Evolutionary conservation across 1,140 invertebrate species (phyloP).

Genomic region (Monomorium pharaonis): DNA sequence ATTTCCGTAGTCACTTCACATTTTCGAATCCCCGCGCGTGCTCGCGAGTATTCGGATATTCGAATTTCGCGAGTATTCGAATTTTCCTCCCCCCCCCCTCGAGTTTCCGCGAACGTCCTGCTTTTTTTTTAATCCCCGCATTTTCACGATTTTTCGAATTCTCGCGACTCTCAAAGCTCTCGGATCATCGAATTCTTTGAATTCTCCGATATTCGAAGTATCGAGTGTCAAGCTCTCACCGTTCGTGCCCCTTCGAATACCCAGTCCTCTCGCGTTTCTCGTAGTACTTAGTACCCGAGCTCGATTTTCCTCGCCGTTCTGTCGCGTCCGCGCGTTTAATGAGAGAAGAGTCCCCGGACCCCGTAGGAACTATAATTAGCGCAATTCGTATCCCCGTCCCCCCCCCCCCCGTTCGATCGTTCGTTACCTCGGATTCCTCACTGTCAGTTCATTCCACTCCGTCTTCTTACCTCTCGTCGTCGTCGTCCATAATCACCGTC

Average conservation of each 20-base stretch:
- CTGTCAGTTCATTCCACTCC: background rate
- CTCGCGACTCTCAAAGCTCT: background rate
- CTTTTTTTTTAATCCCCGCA: no score
- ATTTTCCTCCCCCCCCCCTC: no score
- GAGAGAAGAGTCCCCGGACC: background rate
- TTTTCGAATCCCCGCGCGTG: background rate
- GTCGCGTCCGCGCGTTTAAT: background rate
- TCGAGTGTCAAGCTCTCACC: no score
- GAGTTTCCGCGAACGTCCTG: no score
- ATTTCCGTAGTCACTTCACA: background rate
- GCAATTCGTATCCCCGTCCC: no score
- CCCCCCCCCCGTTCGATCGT: background rate
- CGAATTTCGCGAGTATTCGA: no score
- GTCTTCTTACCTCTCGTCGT: background rate
- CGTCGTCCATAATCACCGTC: background rate
- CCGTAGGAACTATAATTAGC: conserved; percentile 39
- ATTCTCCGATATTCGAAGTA: background rate
- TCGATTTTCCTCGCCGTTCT: background rate
- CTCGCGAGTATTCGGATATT: no score
- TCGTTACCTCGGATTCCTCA: background rate
- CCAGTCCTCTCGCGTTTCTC: background rate
- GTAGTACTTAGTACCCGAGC: no score
- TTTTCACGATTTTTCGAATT: background rate
- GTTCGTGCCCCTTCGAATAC: no score
- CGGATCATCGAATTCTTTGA: background rate